Evolutionary conservation across 1,140 invertebrate genomes (phyloP), one percentile per base, ranked within the genome.

Genomic region (Scaptomyza montana): DNA sequence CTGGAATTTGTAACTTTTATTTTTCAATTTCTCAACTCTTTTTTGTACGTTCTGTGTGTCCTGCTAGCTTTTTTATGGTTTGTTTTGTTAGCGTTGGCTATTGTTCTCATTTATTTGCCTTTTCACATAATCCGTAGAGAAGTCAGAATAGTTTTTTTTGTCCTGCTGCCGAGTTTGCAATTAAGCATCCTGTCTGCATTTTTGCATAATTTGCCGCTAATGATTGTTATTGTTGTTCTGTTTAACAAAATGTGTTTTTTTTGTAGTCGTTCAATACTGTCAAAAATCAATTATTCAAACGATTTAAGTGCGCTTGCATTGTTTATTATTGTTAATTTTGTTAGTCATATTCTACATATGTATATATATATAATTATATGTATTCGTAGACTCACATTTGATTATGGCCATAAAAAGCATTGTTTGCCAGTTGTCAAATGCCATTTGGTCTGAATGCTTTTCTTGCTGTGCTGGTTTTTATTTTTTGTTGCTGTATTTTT

Each of bases 1-100:
- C 68, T 12, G n/a, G 80, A 79, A 79, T 79, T 75, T 69, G 73
- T 79, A 73, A 89, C 85, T 90, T 90, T 90, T 90, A 89, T 90
- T 90, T 90, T 90, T 84, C 81, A 89, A 90, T 90, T 90, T 76
- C 61, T 71, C 61, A 76, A 79, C 63, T 70, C 67, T 73, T 74
- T 72, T 56, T 43, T 16, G 16, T 16, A 16, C n/a, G 51, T 9
- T 51, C 51, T 54, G n/a, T 55, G 21, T 33, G 13, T 59, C 50
- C 47, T 64, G 39, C 46, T 13, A 30, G 39, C 10, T 50, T 36
- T 71, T 56, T 65, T 67, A 73, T 72, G 67, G 63, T 65, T 79
- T 77, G 78, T 85, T 85, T 85, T 89, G 71, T 75, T 77, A 74
- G 74, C 63, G 47, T 77, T 73, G 59, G 67, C 39, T 56, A 60